Percentiles rank a stretch among this genome's conserved stretches.
Conservation (phyloP, 2,797 vertebrate species). For the Ispidina picta region DNA sequence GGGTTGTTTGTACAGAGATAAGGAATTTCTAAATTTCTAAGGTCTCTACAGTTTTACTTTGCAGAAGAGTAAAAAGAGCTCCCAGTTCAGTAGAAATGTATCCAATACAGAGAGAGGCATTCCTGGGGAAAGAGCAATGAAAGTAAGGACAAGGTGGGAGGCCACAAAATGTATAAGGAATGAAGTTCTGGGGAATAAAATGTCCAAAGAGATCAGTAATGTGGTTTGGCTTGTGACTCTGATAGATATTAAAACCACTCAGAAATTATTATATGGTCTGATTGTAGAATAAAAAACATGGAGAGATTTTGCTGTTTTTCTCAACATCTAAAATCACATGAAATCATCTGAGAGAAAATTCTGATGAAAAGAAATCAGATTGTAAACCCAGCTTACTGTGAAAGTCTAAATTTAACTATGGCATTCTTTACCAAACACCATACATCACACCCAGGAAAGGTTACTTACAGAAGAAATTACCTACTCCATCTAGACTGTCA, state of each 20-base stretch:
- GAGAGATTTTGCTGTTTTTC: background rate
- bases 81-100: background rate
- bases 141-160: background rate
- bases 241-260: background rate
- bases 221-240: background rate
- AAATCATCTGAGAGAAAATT: background rate
- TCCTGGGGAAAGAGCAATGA: background rate
- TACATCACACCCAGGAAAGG: background rate
- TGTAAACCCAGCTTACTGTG: background rate
- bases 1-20: background rate
- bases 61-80: background rate
- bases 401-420: background rate
- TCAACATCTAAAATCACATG: background rate
- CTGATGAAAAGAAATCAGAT: background rate
- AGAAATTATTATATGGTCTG: background rate
- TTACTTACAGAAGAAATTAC: background rate
- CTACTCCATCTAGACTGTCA: background rate
- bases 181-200: background rate
- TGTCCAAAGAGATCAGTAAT: background rate
- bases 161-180: background rate
- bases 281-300: background rate
- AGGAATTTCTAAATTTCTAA: constrained; percentile 30
- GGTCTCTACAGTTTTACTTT: background rate
- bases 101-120: background rate
- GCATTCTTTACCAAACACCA: background rate